Percentiles rank a stretch among this genome's conserved stretches.
phyloP scores from a whole-genome alignment of 2,113 vertebrate species.

The Oplegnathus fasciatus region DNA sequence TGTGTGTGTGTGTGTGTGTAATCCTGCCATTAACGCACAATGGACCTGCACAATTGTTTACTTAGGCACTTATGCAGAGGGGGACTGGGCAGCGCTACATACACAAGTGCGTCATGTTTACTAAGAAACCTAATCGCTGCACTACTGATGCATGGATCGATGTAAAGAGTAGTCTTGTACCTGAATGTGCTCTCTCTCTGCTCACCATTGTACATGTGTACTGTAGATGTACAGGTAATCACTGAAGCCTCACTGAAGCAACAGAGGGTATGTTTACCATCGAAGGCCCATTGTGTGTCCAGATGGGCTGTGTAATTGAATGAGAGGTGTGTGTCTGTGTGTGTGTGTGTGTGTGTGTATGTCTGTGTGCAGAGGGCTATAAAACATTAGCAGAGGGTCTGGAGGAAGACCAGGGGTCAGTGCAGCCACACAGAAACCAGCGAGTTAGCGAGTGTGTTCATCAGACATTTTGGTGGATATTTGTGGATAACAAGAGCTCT shows the following conservation, averaged over 20 bases:
- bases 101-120: slow-evolving; percentile 56
- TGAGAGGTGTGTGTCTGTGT: slow-evolving; percentile 31
- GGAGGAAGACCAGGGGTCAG: slow-evolving; percentile 12
- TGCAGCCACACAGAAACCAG: not conserved
- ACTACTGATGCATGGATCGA: not conserved
- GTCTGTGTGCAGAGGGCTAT: slow-evolving; percentile 34
- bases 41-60: slow-evolving; percentile 44
- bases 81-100: not conserved
- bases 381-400: slow-evolving; percentile 47
- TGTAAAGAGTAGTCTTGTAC: slow-evolving; percentile 19
- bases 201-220: slow-evolving; percentile 24
- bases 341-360: slow-evolving; percentile 41
- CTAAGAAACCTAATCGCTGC: slow-evolving; percentile 54
- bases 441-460: not conserved
- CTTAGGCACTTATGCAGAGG: slow-evolving; percentile 8
- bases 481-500: slow-evolving; percentile 9
- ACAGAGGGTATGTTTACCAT: slow-evolving; percentile 22
- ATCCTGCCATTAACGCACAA: slow-evolving; percentile 64
- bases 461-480: slow-evolving; percentile 18
- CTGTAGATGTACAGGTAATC: slow-evolving; percentile 43
- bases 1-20: slow-evolving; percentile 36
- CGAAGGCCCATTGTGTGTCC: slow-evolving; percentile 42
- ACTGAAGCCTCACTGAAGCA: slow-evolving; percentile 31
- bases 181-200: not conserved
- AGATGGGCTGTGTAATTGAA: slow-evolving; percentile 37